Base-by-base conservation (phyloP, 2,113 vertebrate genomes). In the Orthochromis malagaraziensis region DNA sequence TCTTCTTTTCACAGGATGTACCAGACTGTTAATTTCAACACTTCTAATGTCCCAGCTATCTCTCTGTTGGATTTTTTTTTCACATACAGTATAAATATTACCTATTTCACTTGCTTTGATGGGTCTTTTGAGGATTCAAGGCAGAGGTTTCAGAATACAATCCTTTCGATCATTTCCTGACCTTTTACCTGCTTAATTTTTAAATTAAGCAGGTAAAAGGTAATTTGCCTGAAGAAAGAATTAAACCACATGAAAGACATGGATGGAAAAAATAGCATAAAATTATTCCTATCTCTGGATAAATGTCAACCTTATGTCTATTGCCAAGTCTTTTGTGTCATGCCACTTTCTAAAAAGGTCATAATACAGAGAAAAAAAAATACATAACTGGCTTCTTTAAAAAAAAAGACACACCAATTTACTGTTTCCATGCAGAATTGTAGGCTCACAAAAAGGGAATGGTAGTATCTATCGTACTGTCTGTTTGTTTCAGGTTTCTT, bases 401-500 rank as follows among this genome's bases (percentile, higher is more conserved):
- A 8, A 38, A 4, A 33, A 58, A 19, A 85, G 35, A 92, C 54
- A 6, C 4, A 87, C 79, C 35, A 68, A n/a, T 79, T 77, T 63
- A 85, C 26, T 19, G 57, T 92, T 93, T 88, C 90, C 84, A 91
- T 94, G 84, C 85, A 87, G 88, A 91, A 86, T 90, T 75, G 87
- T 75, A 1, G 49, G 3, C 29, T 79, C 82, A 77, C 65, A 26
- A 11, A 65, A 4, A 63, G 77, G 53, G 73, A 88, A 89, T 84
- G 70, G 57, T 63, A 47, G 24, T 88, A 88, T 90, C 29, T 63
- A 85, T 83, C 57, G 31, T 87, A 79, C 88, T 93, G 96, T 95
- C 90, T 92, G 60, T 87, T 82, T 84, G 84, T 31, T 87, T 93
- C 93, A 93, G 94, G 87, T 92, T 81, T 82, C 58, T 82, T 55